These are phyloP conservation scores for Hylyphantes graminicola DNA, from an alignment of 1,140 invertebrate genomes.

Conservation along the genomic window DNA sequence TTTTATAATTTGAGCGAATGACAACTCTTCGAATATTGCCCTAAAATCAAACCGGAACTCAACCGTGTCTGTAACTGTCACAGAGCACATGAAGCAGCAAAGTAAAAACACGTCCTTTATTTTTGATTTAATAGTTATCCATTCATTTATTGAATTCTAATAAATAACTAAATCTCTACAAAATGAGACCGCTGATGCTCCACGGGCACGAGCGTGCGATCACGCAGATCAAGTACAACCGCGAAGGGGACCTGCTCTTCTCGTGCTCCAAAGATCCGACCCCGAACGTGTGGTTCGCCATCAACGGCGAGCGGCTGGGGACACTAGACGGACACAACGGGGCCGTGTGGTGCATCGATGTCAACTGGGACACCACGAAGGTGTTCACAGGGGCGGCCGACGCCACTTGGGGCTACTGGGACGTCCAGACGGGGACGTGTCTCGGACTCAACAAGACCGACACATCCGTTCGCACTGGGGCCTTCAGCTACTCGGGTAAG, in stretches of 20 bases:
- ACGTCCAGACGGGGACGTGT: constrained; percentile 77
- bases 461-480: constrained; percentile 90
- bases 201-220: constrained; percentile 99
- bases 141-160: background rate
- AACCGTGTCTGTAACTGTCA: no score
- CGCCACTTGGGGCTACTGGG: constrained; percentile 88
- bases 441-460: constrained; percentile 80
- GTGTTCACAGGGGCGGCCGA: constrained; percentile 95
- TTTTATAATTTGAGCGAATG: no score
- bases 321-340: constrained; percentile 97
- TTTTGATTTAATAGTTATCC: background rate
- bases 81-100: background rate
- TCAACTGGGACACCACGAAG: constrained; percentile 91
- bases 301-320: constrained; percentile 97
- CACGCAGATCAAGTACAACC: constrained; percentile 97
- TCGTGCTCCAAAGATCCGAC: constrained; percentile 95
- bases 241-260: constrained; percentile 97
- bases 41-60: no score
- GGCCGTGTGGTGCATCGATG: constrained; percentile 97
- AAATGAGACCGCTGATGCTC: constrained; percentile 91
- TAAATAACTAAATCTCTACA: background rate
- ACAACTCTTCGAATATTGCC: no score
- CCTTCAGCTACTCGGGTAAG: constrained; percentile 93
- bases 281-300: constrained; percentile 98
- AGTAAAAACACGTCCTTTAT: background rate